A percentile compares a stretch with the other conserved stretches of the same genome.
These are phyloP conservation scores for Saimiri boliviensis DNA, from an alignment of 2,113 vertebrate species.

Conservation along the genomic window DNA sequence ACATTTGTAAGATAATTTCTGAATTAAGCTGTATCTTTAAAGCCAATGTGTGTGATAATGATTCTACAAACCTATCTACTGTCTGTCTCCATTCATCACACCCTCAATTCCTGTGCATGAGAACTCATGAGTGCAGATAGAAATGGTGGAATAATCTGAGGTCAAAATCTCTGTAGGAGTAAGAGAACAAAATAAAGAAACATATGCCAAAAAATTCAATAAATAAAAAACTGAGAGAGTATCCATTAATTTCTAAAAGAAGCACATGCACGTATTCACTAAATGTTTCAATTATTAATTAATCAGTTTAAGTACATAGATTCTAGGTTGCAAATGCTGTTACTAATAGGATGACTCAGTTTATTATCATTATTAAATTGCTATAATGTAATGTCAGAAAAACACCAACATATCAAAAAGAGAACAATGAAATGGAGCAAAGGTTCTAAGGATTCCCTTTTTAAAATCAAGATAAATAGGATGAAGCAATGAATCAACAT, in stretches of 20 bases:
- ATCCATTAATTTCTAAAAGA: conserved; percentile 38
- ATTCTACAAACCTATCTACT: neutral
- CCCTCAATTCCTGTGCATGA: neutral
- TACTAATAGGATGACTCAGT: neutral
- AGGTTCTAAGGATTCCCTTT: neutral
- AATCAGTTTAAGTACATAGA: neutral
- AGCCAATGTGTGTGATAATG: neutral
- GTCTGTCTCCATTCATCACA: neutral
- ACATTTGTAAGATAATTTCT: neutral
- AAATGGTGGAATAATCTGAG: neutral
- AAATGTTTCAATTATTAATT: neutral
- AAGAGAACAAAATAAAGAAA: neutral
- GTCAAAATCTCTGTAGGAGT: conserved; percentile 3
- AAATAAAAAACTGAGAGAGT: neutral
- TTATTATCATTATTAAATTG: neutral
- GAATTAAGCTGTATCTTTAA: neutral
- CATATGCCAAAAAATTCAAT: neutral
- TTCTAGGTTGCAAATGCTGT: neutral
- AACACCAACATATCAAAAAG: neutral
- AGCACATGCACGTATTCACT: neutral
- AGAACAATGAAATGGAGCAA: conserved; percentile 3
- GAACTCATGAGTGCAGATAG: neutral
- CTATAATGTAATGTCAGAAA: neutral
- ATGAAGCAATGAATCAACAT: neutral
- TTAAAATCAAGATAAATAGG: neutral